Conservation (phyloP, 1,140 invertebrate genomes). For the Polypedilum pembai region DNA sequence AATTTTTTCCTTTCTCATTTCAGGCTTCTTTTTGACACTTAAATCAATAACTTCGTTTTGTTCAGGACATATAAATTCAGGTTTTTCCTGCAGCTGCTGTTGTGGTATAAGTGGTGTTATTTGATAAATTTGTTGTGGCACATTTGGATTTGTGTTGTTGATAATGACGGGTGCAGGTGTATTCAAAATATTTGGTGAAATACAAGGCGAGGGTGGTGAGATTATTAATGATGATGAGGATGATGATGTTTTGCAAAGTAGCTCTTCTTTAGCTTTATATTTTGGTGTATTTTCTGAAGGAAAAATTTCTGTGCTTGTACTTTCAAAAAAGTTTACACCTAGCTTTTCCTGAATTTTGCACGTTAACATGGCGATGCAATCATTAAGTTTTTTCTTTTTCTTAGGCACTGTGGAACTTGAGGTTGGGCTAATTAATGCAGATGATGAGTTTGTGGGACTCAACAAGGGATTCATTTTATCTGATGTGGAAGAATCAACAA, state of each 20-base stretch:
- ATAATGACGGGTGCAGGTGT: conserved; percentile 36
- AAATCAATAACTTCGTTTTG: conserved; percentile 31
- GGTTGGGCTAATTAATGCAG: conserved; percentile 13
- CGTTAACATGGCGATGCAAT: conserved; percentile 50
- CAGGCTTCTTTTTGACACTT: conserved; percentile 19
- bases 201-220: conserved; percentile 30
- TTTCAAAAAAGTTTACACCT: conserved; percentile 29
- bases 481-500: background rate
- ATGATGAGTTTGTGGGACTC: conserved; percentile 26
- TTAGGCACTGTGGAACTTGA: conserved; percentile 37
- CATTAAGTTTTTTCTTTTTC: conserved; percentile 46
- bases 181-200: conserved; percentile 33
- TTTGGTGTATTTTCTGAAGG: background rate
- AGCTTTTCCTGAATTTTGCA: conserved; percentile 46
- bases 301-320: background rate
- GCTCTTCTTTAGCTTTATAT: background rate
- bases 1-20: no score
- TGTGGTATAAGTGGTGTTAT: background rate
- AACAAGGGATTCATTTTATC: background rate
- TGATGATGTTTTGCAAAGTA: background rate
- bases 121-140: conserved; percentile 11
- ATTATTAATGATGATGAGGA: background rate
- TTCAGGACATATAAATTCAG: background rate
- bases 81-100: no score
- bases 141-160: conserved; percentile 37